Conservation (phyloP, 2,113 vertebrate species). For the Archilochus colubris region DNA sequence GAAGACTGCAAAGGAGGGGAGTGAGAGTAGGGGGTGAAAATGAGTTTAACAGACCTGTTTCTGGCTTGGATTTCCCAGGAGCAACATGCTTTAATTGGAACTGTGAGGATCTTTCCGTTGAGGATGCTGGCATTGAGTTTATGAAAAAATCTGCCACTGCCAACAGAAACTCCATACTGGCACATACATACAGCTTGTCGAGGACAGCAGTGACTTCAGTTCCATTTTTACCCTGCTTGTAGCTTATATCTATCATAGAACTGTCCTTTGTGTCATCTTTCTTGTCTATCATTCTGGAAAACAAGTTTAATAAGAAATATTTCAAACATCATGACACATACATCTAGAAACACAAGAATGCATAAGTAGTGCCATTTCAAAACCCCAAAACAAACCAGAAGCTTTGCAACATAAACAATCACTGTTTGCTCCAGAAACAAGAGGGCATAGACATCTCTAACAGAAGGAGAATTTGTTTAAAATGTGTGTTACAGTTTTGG, state of each 20-base stretch:
- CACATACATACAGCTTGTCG: constrained; percentile 92
- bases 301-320: not conserved
- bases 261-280: constrained; percentile 75
- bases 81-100: constrained; percentile 75
- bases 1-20: not conserved
- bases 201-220: constrained; percentile 82
- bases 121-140: constrained; percentile 77
- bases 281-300: constrained; percentile 89
- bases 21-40: rapidly evolving
- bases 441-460: not conserved
- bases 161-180: constrained; percentile 95
- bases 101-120: constrained; percentile 72
- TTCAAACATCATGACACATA: not conserved
- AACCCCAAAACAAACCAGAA: not conserved
- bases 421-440: not conserved
- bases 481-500: not conserved
- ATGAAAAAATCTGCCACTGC: constrained; percentile 93
- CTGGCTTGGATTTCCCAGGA: constrained; percentile 61
- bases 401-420: not conserved
- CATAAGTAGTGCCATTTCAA: not conserved
- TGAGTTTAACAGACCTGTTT: constrained; percentile 68
- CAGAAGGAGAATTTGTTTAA: not conserved
- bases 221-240: constrained; percentile 76
- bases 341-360: not conserved
- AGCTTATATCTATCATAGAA: constrained; percentile 88